Evolutionary conservation across 2,113 vertebrate species (phyloP), one percentile per base, ranked within the genome.

Genomic region (Gymnorhina tibicen): DNA sequence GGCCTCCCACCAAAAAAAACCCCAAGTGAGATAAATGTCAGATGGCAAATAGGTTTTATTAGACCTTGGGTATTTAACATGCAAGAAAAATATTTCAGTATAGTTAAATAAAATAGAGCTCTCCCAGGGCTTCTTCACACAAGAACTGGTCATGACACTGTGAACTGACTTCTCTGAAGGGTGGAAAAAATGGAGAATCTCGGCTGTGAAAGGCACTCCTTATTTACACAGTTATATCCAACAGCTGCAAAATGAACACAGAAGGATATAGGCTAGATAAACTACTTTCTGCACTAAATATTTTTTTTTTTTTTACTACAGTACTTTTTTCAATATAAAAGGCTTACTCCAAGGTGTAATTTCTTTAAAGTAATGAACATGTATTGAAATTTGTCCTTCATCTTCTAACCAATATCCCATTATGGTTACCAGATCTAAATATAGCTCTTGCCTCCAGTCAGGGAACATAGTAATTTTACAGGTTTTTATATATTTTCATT

Each of bases 401-500:
- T 91, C 89, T 95, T 74, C 91, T 96, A 86, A 96, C 97, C 93
- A 96, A 35, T 94, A 62, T 89, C 86, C 42, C 88, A 94, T 95
- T 96, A 93, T 96, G 92, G 96, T 95, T 91, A 81, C 76, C 88
- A 92, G 41, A 50, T 84, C 95, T 94, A 96, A 96, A 96, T 96
- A 95, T 94, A 97, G 56, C 21, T 80, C 81, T 94, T 95, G 72
- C 92, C 87, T 93, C 77, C 76, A 67, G 88, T 91, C 46, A 87
- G 73, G 74, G 85, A 97, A 94, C 81, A 92, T 95, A 96, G 89
- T 46, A 96, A 92, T 97, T 95, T 76, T 72, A 93, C 75, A 92
- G 66, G 93, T 89, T 95, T 97, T 94, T 72, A 35, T 95, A 91
- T 91, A 92, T 96, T 97, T 95, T 97, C 83, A 87, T 97, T 98